Base-by-base conservation (phyloP, 2,797 vertebrate species). In the Rhinogobio ventralis region DNA sequence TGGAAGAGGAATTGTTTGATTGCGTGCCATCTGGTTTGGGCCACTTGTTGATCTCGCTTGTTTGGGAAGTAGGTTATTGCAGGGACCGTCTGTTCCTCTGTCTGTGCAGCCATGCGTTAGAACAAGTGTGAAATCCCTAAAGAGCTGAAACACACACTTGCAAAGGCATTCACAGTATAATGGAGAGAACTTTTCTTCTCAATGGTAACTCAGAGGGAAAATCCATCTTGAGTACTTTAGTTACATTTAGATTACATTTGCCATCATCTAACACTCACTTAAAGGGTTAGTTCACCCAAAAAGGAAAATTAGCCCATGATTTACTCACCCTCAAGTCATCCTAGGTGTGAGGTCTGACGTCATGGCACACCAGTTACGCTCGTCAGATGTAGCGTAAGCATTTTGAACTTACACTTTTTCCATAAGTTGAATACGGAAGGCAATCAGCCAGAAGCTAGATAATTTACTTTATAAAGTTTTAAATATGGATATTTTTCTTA, bases 1-100 rank as follows among this genome's bases (percentile, higher is more conserved):
- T 88, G 45, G 45, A 80, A 25, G 11, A 45, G 55, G 30, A 55
- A 82, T 72, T 86, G 68, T 88, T 86, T 88, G 73, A 78, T 81
- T 76, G 39, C 53, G 66, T 85, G 89, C 92, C 94, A 94, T 95
- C 93, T 94, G 93, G 89, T 91, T 90, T 84, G 75, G 89, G 80
- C 76, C 77, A 85, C 86, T 89, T 91, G 85, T 88, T 90, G 87
- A 89, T 88, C 87, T 92, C 87, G 77, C 81, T 88, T 91, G 75
- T 79, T 88, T 93, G 90, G 92, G 92, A 83, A 87, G 4, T 11
- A 77, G 86, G 89, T 86, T 90, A 91, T 92, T 88, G 89, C 90
- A 89, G 92, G 90, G 91, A 92, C 83, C 49, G 83, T 92, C 90
- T 92, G 90, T 92, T 91, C 84, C 81, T 46, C 66, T 71, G 73